Evolutionary conservation across 2,888 invertebrate species (phyloP).

Genomic region (Caradrina kadenii): DNA sequence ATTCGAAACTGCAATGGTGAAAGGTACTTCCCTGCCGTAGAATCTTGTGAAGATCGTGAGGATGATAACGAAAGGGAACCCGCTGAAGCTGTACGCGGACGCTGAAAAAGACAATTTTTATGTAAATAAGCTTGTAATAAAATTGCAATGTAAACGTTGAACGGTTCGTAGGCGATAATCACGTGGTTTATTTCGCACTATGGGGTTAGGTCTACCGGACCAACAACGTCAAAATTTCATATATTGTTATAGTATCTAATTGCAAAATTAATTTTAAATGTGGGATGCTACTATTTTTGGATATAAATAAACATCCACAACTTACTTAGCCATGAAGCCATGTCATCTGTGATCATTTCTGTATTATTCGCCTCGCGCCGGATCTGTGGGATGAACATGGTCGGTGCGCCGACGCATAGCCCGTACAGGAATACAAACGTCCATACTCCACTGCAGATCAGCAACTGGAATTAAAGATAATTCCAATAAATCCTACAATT

Average conservation of each 20-base stretch:
- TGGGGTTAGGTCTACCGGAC: too few species aligned
- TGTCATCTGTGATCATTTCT: conserved; percentile 57
- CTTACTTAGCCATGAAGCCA: conserved; percentile 52
- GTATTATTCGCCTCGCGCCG: conserved; percentile 67
- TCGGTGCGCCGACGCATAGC: conserved; percentile 63
- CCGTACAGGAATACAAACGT: conserved; percentile 61
- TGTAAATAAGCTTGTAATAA: conserved; percentile 5
- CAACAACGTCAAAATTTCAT: too few species aligned
- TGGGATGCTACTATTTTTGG: too few species aligned
- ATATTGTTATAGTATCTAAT: too few species aligned
- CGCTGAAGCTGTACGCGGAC: conserved; percentile 53
- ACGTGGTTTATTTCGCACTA: too few species aligned
- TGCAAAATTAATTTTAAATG: too few species aligned
- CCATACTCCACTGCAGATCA: conserved; percentile 66
- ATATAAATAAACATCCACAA: too few species aligned
- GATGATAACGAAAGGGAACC: conserved; percentile 65
- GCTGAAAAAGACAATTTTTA: conserved; percentile 33
- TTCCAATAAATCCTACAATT: too few species aligned
- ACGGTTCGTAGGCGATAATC: too few species aligned
- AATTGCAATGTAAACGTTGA: neutral
- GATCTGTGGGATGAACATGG: conserved; percentile 69
- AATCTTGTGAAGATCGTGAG: conserved; percentile 53
- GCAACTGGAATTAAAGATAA: conserved; percentile 47
- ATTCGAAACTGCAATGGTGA: conserved; percentile 48
- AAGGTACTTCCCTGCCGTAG: conserved; percentile 63